A percentile compares a stretch with the other conserved stretches of the same genome.
These are phyloP conservation scores for Acleris laterana DNA, from an alignment of 2,888 invertebrate species.

Conservation along the genomic window DNA sequence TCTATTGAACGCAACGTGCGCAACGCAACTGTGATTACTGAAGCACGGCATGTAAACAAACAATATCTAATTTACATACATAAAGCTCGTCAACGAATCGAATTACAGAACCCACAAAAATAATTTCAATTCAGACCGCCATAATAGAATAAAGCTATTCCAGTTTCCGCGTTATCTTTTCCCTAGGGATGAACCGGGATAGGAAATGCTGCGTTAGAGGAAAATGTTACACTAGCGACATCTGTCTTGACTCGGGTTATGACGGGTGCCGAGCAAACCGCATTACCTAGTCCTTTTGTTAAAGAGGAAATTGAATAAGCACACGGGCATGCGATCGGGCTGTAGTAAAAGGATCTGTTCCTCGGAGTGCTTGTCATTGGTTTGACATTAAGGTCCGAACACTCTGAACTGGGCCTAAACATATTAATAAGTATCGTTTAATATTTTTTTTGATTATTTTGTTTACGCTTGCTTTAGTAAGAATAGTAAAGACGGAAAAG, in stretches of 20 bases:
- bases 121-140: constrained; percentile 22
- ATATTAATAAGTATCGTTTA: too few species aligned
- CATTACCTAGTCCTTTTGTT: constrained; percentile 1
- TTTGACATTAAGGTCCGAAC: too few species aligned
- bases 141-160: constrained; percentile 27
- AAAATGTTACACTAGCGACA: constrained; percentile 19
- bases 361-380: too few species aligned
- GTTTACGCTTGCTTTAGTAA: too few species aligned
- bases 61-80: constrained; percentile 23
- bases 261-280: background rate
- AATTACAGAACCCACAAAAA: constrained; percentile 24
- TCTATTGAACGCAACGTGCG: constrained; percentile 2
- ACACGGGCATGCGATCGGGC: background rate
- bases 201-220: constrained; percentile 1
- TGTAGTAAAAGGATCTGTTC: background rate
- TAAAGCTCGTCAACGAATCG: constrained; percentile 23
- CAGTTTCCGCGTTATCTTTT: constrained; percentile 20
- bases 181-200: constrained; percentile 9
- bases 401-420: too few species aligned
- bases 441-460: too few species aligned
- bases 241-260: constrained; percentile 3
- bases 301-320: background rate
- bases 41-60: constrained; percentile 15
- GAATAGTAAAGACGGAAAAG: too few species aligned
- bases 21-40: background rate